Evolutionary conservation across 2,113 vertebrate genomes (phyloP), one percentile per base, ranked within the genome.

Genomic region (Willisornis vidua): DNA sequence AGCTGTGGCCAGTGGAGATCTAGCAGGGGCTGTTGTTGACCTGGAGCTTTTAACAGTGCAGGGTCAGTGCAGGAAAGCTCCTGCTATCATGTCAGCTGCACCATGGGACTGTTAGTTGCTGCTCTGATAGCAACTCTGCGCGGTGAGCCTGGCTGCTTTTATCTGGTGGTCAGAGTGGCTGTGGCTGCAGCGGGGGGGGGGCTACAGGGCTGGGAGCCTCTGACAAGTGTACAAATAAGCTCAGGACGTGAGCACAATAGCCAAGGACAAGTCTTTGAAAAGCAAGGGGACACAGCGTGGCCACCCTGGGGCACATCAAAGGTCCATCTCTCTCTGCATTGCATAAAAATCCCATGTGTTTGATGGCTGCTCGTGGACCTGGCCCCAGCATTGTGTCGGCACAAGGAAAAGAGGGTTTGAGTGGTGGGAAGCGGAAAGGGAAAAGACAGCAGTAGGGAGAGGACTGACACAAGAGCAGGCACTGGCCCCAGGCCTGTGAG

Each of bases 241-340:
- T 96, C 95, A 94, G 96, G 96, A 97, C 90, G 65, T 39, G 84
- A 95, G 79, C 65, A 96, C 94, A 97, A 96, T 97, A 52, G 95
- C 65, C 73, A 10, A 61, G 70, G 77, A 77, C 0, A 0, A 41
- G 89, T 74, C 92, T 95, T 96, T 95, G 96, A 95, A 97, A 93
- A 87, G 66, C 85, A 57, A 28, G 24, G 87, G 87, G 70, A 89
- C 0, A 13, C 73, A 51, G 84, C 0, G 7, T 3, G 2, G 80
- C 87, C 15, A 0, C 84, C 84, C 76, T 45, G 75, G 75, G 75
- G 9, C n/a, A 17, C 94, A 93, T 96, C 96, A 96, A 96, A 95
- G 87, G 66, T 66, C 68, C 0, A 0, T 49, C 14, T 65, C 6
- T 3, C 45, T 22, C 68, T 14, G 45, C 24, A 1, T 13, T 3